Evolutionary conservation across 2,888 invertebrate genomes (phyloP).

Genomic region (Dioctria rufipes): DNA sequence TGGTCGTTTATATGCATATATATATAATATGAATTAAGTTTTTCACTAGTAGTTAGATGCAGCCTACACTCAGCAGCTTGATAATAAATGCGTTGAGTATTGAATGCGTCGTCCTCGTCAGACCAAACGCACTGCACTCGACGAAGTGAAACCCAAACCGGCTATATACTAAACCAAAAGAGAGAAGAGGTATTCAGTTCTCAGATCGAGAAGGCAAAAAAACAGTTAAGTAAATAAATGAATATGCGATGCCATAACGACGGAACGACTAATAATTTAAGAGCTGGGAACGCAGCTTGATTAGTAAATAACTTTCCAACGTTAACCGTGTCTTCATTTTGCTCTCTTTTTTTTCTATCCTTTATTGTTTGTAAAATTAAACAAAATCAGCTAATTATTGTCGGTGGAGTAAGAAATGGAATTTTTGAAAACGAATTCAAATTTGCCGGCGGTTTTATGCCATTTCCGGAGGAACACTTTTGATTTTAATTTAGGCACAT

Average conservation of each 20-base stretch:
- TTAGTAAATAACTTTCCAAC: neutral
- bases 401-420: no score
- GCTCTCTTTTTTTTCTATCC: no score
- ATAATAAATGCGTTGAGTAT: neutral
- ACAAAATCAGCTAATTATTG: no score
- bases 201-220: neutral
- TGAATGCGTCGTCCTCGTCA: neutral
- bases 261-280: neutral
- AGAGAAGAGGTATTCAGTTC: no score
- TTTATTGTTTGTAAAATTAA: no score
- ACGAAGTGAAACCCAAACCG: no score
- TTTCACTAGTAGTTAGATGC: no score
- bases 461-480: neutral
- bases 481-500: no score
- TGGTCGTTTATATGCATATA: no score
- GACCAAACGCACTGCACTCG: conserved; percentile 1
- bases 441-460: conserved; percentile 20
- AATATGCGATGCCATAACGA: neutral
- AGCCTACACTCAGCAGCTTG: no score
- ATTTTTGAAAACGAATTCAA: neutral
- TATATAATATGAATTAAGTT: no score
- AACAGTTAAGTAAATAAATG: conserved; percentile 19
- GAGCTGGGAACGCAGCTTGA: conserved; percentile 7
- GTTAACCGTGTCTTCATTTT: neutral
- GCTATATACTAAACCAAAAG: no score